Percentiles rank a stretch among this genome's conserved stretches.
These are phyloP conservation scores for Ammodramus savannarum DNA, from an alignment of 2,113 vertebrate genomes.

Conservation along the genomic window DNA sequence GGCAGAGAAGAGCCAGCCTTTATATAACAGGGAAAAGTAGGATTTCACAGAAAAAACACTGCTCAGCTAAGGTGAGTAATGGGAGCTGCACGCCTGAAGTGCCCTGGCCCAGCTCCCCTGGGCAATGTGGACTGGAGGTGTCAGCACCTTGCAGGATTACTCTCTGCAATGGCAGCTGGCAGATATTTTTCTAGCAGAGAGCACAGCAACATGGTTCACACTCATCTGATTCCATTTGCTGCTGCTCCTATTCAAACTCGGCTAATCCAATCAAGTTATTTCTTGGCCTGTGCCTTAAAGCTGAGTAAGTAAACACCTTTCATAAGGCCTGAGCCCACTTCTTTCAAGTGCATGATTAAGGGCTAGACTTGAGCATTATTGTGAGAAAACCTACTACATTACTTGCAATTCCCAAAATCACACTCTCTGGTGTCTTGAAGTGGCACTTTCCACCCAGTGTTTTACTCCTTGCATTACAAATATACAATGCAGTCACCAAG, in stretches of 20 bases:
- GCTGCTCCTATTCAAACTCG: constrained; percentile 36
- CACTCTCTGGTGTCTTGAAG: not conserved
- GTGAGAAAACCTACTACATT: not conserved
- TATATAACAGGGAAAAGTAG: constrained; percentile 12
- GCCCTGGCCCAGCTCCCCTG: not conserved
- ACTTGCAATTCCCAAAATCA: not conserved
- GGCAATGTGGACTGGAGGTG: not conserved
- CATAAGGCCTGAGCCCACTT: constrained; percentile 29
- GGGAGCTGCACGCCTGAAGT: not conserved
- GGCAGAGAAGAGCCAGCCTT: not conserved
- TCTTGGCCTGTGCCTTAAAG: constrained; percentile 53
- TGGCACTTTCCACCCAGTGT: not conserved
- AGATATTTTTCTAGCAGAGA: constrained; percentile 28
- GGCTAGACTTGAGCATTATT: not conserved
- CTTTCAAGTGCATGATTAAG: constrained; percentile 4
- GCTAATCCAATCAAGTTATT: constrained; percentile 56
- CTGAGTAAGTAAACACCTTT: constrained; percentile 56
- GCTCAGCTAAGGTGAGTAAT: not conserved
- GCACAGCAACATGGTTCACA: constrained; percentile 15
- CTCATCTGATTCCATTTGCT: constrained; percentile 28
- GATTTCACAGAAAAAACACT: not conserved
- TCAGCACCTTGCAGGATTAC: constrained; percentile 17
- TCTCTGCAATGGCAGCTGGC: not conserved
- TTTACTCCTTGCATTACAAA: not conserved
- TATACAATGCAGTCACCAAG: fast-evolving